Evolutionary conservation across 2,113 vertebrate genomes (phyloP).

Genomic region (Ciconia stormi): DNA sequence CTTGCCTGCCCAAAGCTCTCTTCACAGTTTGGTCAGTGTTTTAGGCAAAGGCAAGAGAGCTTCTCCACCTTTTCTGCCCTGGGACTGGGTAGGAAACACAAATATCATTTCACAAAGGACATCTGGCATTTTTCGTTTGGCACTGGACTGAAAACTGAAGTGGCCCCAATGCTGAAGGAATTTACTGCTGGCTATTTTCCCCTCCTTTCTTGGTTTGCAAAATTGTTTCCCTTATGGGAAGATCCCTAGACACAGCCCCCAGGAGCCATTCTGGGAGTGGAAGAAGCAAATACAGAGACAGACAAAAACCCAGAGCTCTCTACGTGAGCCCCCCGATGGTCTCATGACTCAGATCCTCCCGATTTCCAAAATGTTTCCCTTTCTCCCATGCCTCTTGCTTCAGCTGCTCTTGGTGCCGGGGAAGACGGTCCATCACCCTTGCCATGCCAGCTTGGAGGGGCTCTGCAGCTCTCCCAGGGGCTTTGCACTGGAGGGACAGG

Average conservation of each 20-base stretch:
- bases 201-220: neutral
- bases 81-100: neutral
- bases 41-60: neutral
- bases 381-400: fast-evolving
- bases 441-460: neutral
- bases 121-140: neutral
- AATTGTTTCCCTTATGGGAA: neutral
- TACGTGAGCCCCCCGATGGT: fast-evolving
- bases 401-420: fast-evolving
- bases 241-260: neutral
- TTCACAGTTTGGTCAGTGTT: neutral
- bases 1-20: neutral
- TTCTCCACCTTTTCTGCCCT: neutral
- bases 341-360: neutral
- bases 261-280: neutral
- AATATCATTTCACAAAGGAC: neutral
- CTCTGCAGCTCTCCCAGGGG: neutral
- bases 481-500: neutral
- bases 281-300: neutral
- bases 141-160: neutral
- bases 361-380: neutral
- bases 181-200: neutral
- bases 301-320: neutral
- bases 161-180: fast-evolving
- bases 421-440: neutral